Conservation (phyloP, 2,888 invertebrate genomes). For the Synergus laeviventris region DNA sequence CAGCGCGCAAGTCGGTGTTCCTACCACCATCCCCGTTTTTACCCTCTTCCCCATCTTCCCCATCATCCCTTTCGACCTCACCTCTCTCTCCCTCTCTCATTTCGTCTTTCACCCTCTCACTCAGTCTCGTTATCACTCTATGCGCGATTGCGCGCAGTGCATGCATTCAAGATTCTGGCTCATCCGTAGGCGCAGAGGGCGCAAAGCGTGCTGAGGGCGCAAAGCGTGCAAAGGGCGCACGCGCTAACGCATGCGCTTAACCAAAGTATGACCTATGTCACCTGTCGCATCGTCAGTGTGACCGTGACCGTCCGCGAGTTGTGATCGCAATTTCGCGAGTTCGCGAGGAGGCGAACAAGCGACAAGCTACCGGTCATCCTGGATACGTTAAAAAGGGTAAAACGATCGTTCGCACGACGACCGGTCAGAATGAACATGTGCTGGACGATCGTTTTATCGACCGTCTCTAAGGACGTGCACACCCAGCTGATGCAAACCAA, state of each 20-base stretch:
- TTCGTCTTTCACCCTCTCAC: constrained; percentile 19
- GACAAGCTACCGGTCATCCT: constrained; percentile 31
- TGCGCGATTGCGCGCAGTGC: constrained; percentile 33
- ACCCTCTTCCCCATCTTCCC: constrained; percentile 18
- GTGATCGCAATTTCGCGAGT: constrained; percentile 47
- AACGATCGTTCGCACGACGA: constrained; percentile 41
- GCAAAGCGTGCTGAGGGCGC: no score
- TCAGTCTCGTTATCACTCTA: constrained; percentile 34
- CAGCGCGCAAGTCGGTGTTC: constrained; percentile 38
- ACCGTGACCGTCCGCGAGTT: constrained; percentile 61
- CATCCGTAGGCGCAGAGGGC: constrained; percentile 50
- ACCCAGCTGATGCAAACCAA: constrained; percentile 30
- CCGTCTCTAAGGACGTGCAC: constrained; percentile 43
- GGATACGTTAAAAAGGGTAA: constrained; percentile 25
- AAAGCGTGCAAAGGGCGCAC: constrained; percentile 8
- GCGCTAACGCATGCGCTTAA: constrained; percentile 46
- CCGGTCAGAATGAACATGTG: constrained; percentile 53
- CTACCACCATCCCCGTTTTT: constrained; percentile 10
- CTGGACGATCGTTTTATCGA: constrained; percentile 51
- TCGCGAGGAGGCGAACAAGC: constrained; percentile 4
- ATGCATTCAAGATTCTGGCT: constrained; percentile 29
- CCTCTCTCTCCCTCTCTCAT: constrained; percentile 28
- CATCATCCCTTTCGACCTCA: constrained; percentile 39
- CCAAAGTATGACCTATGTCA: constrained; percentile 54
- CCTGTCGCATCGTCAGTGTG: constrained; percentile 60